A percentile compares a stretch with the other conserved stretches of the same genome.
Conservation (phyloP, 1,140 invertebrate species). For the Drosophila seguyi region DNA sequence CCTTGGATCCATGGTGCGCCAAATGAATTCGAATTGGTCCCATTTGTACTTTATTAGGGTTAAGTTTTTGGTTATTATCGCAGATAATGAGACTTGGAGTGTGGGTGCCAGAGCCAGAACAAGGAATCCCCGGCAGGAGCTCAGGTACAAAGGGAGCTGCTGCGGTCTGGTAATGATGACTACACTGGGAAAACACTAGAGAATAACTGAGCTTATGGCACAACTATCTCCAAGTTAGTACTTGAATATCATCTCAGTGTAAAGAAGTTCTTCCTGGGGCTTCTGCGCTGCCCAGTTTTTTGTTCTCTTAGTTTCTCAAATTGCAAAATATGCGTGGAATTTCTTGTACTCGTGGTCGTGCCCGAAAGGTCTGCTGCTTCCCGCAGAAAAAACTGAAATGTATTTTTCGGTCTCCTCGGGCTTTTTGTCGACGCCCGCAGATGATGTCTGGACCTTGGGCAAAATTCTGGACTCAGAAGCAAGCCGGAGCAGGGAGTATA, state of each 20-base stretch:
- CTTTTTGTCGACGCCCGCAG: slow-evolving; percentile 51
- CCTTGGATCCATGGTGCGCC: slow-evolving; percentile 32
- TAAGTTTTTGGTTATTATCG: slow-evolving; percentile 67
- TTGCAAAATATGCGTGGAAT: slow-evolving; percentile 78
- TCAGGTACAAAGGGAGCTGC: slow-evolving; percentile 25
- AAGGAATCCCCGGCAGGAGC: slow-evolving; percentile 1
- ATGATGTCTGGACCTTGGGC: slow-evolving; percentile 22
- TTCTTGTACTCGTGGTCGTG: slow-evolving; percentile 65
- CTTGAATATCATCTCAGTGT: background rate
- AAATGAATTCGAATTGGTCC: slow-evolving; percentile 81
- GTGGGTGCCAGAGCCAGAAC: slow-evolving; percentile 18
- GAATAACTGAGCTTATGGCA: background rate
- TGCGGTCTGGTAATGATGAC: slow-evolving; percentile 2
- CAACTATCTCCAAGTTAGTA: too few species aligned
- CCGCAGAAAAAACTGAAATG: slow-evolving; percentile 54
- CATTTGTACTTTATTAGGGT: slow-evolving; percentile 83
- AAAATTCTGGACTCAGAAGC: slow-evolving; percentile 5
- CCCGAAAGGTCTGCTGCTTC: slow-evolving; percentile 32
- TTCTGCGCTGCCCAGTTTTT: slow-evolving; percentile 17
- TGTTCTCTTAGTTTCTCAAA: slow-evolving; percentile 40
- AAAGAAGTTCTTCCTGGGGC: slow-evolving; percentile 32
- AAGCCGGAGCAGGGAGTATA: slow-evolving; percentile 23
- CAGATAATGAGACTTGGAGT: slow-evolving; percentile 51
- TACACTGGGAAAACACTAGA: slow-evolving; percentile 3
- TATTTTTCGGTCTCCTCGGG: slow-evolving; percentile 43